Evolutionary conservation across 2,888 invertebrate species (phyloP).

Genomic region (Diplazon laetatorius): DNA sequence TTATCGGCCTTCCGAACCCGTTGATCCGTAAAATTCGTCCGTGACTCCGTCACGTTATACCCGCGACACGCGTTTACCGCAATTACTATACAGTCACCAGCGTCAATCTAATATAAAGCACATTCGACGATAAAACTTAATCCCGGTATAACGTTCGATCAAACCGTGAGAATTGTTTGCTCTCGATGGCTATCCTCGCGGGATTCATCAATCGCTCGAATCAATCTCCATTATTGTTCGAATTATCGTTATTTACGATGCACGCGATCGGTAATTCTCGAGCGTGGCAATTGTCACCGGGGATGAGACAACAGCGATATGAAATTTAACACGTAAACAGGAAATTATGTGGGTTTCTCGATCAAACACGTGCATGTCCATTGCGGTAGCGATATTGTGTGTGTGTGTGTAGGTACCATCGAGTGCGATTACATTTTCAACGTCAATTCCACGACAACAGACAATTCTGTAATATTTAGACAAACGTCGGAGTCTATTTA

Average conservation of each 20-base stretch:
- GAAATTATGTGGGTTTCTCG: slow-evolving; percentile 25
- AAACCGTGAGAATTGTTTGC: background rate
- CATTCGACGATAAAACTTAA: slow-evolving; percentile 6
- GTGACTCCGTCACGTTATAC: slow-evolving; percentile 18
- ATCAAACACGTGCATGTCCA: slow-evolving; percentile 4
- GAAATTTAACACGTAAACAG: slow-evolving; percentile 13
- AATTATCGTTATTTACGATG: background rate
- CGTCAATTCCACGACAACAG: too few species aligned
- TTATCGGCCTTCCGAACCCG: slow-evolving; percentile 6
- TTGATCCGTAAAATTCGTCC: slow-evolving; percentile 34
- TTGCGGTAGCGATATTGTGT: slow-evolving; percentile 20
- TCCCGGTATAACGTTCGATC: background rate
- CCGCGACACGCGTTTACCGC: slow-evolving; percentile 3
- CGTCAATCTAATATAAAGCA: background rate
- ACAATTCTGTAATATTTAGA: too few species aligned
- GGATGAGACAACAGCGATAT: background rate
- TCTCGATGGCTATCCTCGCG: background rate
- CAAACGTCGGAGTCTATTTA: background rate
- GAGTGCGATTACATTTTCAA: too few species aligned
- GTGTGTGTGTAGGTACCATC: too few species aligned
- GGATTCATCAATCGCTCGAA: background rate
- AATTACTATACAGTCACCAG: background rate
- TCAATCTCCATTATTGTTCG: background rate
- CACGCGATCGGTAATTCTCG: background rate
- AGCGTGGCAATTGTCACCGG: background rate